Evolutionary conservation across 2,888 invertebrate species (phyloP).

Genomic region (Apotomis capreana): DNA sequence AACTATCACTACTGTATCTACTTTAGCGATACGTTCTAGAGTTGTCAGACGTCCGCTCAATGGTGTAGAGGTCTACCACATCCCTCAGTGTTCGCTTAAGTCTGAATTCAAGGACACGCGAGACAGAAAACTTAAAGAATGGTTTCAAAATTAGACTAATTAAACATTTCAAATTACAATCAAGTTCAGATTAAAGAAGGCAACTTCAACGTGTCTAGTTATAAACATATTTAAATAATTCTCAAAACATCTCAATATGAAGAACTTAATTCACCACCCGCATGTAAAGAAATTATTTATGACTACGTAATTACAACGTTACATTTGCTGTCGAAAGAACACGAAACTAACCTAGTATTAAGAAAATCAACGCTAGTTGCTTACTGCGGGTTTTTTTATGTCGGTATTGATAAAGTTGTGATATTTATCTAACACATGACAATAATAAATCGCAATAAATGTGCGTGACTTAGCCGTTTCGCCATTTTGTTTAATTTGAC

Average conservation of each 20-base stretch:
- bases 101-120: too few species aligned
- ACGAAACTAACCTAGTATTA: neutral
- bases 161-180: too few species aligned
- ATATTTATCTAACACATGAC: constrained; percentile 14
- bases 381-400: neutral
- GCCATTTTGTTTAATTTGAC: constrained; percentile 24
- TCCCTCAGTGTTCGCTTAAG: too few species aligned
- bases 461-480: constrained; percentile 16
- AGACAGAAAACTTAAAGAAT: too few species aligned
- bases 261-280: constrained; percentile 10
- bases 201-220: neutral
- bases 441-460: constrained; percentile 23
- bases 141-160: too few species aligned
- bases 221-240: neutral
- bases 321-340: constrained; percentile 2
- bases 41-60: too few species aligned
- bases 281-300: constrained; percentile 27
- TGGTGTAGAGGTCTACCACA: too few species aligned
- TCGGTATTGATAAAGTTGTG: neutral
- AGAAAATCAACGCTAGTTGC: neutral
- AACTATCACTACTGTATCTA: too few species aligned
- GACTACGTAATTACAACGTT: constrained; percentile 8
- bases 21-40: too few species aligned
- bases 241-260: constrained; percentile 16
- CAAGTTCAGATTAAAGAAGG: neutral